phyloP scores from a whole-genome alignment of 2,888 invertebrate genomes.

The Limnephilus lunatus region DNA sequence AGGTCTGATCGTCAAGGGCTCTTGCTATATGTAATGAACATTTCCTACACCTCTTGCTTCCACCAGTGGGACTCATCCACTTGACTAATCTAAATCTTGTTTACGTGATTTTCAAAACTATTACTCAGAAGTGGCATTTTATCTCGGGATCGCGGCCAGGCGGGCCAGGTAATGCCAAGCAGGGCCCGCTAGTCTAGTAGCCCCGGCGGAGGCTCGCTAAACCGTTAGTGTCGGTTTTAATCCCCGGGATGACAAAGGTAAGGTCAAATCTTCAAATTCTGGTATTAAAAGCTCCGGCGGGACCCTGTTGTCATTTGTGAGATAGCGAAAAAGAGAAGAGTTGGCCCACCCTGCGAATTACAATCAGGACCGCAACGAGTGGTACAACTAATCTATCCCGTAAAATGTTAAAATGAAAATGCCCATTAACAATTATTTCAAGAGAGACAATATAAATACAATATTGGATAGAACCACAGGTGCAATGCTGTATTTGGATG shows the following conservation, averaged over 20 bases:
- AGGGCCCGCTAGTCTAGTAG: neutral
- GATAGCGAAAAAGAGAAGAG: neutral
- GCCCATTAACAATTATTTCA: too few species aligned
- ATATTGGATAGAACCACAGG: too few species aligned
- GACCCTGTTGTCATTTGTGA: slow-evolving; percentile 31
- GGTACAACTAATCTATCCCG: too few species aligned
- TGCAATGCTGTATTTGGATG: too few species aligned
- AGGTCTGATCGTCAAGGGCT: too few species aligned
- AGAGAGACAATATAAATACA: too few species aligned
- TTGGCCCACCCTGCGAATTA: neutral
- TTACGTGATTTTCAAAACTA: neutral
- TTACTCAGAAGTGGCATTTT: neutral
- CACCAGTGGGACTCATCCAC: neutral
- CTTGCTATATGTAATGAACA: too few species aligned
- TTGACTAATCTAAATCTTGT: neutral
- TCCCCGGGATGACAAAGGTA: slow-evolving; percentile 64
- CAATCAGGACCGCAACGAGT: neutral
- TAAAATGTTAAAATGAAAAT: too few species aligned
- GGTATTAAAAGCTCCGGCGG: slow-evolving; percentile 56
- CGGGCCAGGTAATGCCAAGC: neutral
- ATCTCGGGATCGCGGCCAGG: neutral
- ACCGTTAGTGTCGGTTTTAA: slow-evolving; percentile 53
- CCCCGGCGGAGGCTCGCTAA: slow-evolving; percentile 46
- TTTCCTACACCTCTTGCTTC: neutral
- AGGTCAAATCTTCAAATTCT: slow-evolving; percentile 62